Base-by-base conservation (phyloP, 2,888 invertebrate species). In the Acanthoscelides obtectus region DNA sequence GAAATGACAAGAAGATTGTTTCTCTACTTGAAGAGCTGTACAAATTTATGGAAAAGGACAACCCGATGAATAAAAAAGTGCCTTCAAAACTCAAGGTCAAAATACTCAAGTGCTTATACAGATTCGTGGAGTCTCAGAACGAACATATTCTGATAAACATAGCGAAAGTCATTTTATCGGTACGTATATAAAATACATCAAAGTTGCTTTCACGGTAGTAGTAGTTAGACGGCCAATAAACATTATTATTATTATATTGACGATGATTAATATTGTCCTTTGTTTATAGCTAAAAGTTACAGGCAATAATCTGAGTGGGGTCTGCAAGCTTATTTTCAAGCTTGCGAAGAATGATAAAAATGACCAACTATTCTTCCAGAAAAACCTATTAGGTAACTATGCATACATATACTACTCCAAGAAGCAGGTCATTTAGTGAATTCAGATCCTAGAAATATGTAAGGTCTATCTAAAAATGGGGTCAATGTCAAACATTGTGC, bases 311-410 rank as follows among this genome's bases (percentile, higher is more conserved):
- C 86, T 96, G 75, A 90, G 93, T 3, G 93, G 93, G 25, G 94
- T 94, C 17, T 94, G 94, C 83, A 95, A 95, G 85, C 85, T 96
- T 20, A 91, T 95, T 22, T 96, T 95, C 84, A 95, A 94, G 87
- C 92, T 96, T 67, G 92, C 94, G 2, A 90, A 93, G 76, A 92
- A 91, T 81, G 95, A 94, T 81, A 90, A 90, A 81, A 94, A 95
- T 82, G 95, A 96, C 81, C 84, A 89, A 74, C 88, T 92, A 77
- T 95, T 96, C 86, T 89, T 90, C 78, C 89, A 90, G 74, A 91
- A 90, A 72, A 93, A 94, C 83, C 88, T 94, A 67, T 85, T 94
- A 72, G 92, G 93, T 92, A 85, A 79, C 79, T 76, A 71, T 25
- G 64, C n/a, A n/a, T 19, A 22, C 64, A 67, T 63, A 19, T 19